Evolutionary conservation across 2,113 vertebrate species (phyloP).

Genomic region (Scopus umbretta): DNA sequence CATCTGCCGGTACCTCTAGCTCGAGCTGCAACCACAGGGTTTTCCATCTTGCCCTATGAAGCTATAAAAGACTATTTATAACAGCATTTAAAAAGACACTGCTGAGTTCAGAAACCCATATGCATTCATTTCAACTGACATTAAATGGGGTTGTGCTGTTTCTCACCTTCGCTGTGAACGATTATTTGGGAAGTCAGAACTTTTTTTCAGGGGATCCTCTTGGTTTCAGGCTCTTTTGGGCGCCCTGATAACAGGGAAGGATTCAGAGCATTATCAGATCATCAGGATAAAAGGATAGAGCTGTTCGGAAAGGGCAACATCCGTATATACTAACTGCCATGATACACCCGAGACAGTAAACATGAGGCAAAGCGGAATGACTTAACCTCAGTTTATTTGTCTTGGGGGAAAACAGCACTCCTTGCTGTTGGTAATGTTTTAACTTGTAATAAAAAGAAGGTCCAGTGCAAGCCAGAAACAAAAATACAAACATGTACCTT

Average conservation of each 20-base stretch:
- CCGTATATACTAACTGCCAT: background rate
- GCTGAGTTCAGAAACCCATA: background rate
- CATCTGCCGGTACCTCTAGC: rapidly evolving
- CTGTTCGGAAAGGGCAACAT: background rate
- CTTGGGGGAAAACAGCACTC: background rate
- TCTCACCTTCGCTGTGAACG: background rate
- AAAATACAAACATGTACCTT: background rate
- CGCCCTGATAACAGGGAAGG: background rate
- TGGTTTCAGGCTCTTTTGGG: background rate
- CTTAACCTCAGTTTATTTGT: background rate
- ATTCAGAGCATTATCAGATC: background rate
- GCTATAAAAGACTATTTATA: background rate
- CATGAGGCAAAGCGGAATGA: background rate
- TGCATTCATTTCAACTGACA: background rate
- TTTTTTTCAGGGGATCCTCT: background rate
- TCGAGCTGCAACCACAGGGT: background rate
- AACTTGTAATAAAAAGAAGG: background rate
- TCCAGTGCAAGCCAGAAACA: background rate
- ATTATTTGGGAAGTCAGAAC: background rate
- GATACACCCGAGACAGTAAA: background rate
- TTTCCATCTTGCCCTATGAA: background rate
- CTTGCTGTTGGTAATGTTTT: background rate
- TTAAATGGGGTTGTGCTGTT: rapidly evolving
- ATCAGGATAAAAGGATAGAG: background rate
- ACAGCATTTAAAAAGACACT: background rate